Percentiles rank a stretch among this genome's conserved stretches.
Evolutionary conservation across 2,888 invertebrate species (phyloP).

Genomic region (Theretra japonica): DNA sequence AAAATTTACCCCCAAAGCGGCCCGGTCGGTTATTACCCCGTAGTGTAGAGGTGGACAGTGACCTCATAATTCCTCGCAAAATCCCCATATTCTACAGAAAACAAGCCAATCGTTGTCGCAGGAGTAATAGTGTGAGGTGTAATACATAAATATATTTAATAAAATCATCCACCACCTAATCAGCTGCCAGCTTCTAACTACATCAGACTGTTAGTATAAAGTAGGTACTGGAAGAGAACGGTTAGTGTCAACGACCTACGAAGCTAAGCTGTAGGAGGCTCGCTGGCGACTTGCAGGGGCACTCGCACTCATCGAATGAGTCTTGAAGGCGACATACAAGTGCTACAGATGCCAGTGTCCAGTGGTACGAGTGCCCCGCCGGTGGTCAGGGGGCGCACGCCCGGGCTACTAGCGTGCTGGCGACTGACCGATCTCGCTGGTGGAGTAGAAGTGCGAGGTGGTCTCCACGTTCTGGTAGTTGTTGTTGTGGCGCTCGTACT

Average conservation of each 20-base stretch:
- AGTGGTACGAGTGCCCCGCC: neutral
- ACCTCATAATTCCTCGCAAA: neutral
- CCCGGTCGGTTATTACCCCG: too few species aligned
- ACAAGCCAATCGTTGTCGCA: neutral
- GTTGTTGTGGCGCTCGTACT: slow-evolving; percentile 58
- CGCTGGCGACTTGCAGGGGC: neutral
- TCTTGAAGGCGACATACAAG: too few species aligned
- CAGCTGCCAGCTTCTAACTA: too few species aligned
- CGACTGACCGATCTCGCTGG: slow-evolving; percentile 77
- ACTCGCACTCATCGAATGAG: neutral
- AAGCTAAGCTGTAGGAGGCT: slow-evolving; percentile 4
- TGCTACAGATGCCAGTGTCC: too few species aligned
- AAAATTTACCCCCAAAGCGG: neutral
- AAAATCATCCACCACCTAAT: neutral
- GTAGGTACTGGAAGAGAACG: neutral
- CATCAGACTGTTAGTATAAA: slow-evolving; percentile 8
- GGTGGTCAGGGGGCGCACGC: neutral
- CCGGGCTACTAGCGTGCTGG: neutral
- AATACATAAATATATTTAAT: neutral
- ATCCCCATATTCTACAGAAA: neutral
- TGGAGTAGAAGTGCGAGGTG: slow-evolving; percentile 70
- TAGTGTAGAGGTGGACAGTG: neutral
- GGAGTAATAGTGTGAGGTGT: too few species aligned
- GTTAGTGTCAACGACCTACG: slow-evolving; percentile 6
- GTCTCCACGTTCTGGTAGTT: slow-evolving; percentile 71